Base-by-base conservation (phyloP, 2,113 vertebrate species). In the Dromaius novaehollandiae region DNA sequence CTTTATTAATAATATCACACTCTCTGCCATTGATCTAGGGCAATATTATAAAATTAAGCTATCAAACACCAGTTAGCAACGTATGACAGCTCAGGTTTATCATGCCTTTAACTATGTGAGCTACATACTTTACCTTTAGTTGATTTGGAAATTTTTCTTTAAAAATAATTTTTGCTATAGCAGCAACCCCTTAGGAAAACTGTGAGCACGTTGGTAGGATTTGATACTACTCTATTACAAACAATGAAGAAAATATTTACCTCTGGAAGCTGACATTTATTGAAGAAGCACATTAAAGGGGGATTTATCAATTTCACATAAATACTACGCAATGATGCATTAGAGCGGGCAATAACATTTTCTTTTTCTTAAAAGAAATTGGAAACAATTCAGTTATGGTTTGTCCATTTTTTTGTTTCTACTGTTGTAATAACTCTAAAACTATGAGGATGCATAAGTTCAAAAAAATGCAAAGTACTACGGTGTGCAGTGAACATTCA, bases 31-130 rank as follows among this genome's bases (percentile, higher is more conserved):
- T 97, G 93, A 96, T 96, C 86, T 94, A 84, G 79, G 96, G 89
- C 88, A 96, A 65, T 96, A 97, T 86, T 94, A 97, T 96, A 97
- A 97, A 97, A 97, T 95, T 96, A 97, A 90, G 95, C 81, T 96
- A 97, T 93, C 92, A 93, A 69, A 71, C 89, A 95, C 96, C 93
- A 96, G 70, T 95, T 96, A 96, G 93, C 94, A 95, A 95, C 90
- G 96, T 65, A 79, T 92, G 96, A 97, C 95, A 97, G 87, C 46
- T 86, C 55, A 92, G 64, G 32, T 95, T 96, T 83, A 86, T 93
- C 86, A 78, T 56, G 28, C 26, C 73, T 94, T 89, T 88, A 92
- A 86, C 65, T 53, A 7, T 48, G 79, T 60, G 86, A 95, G 76
- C 78, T 77, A 78, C 64, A 75, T 11, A 1, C 77, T 91, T 82